A percentile compares a stretch with the other conserved stretches of the same genome.
These are phyloP conservation scores for Aphelinus certus DNA, from an alignment of 1,140 invertebrate species.

Conservation along the genomic window DNA sequence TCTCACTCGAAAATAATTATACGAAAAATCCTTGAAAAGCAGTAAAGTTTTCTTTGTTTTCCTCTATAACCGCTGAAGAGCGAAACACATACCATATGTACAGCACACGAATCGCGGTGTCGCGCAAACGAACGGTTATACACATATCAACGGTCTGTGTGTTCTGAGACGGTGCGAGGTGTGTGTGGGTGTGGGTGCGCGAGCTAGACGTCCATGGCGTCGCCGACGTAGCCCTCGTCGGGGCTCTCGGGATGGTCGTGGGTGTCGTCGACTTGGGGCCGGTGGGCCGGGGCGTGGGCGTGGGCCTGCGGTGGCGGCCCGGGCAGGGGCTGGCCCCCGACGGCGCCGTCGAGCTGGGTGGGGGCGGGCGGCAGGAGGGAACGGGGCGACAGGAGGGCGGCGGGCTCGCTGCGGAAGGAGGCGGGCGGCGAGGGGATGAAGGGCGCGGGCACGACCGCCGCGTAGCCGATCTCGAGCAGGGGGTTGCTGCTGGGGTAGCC, in stretches of 20 bases:
- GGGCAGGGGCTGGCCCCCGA: constrained; percentile 38
- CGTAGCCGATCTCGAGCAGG: constrained; percentile 73
- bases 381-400: constrained; percentile 52
- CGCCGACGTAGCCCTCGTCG: constrained; percentile 87
- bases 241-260: constrained; percentile 81
- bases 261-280: constrained; percentile 42
- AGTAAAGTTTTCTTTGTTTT: no score
- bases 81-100: no score
- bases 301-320: not conserved
- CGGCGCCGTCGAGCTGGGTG: constrained; percentile 51
- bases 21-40: no score
- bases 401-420: constrained; percentile 55
- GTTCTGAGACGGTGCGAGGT: no score
- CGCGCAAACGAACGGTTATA: no score
- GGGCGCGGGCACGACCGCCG: constrained; percentile 61
- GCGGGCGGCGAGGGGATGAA: constrained; percentile 77
- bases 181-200: no score
- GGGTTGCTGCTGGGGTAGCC: constrained; percentile 66
- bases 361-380: constrained; percentile 54
- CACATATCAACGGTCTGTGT: no score
- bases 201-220: constrained; percentile 68
- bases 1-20: no score
- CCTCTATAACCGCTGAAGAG: no score
- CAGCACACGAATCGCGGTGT: no score
- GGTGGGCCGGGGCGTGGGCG: constrained; percentile 36